These are phyloP conservation scores for Dyspetes luteomarginatus DNA, from an alignment of 2,888 invertebrate species.

Conservation along the genomic window DNA sequence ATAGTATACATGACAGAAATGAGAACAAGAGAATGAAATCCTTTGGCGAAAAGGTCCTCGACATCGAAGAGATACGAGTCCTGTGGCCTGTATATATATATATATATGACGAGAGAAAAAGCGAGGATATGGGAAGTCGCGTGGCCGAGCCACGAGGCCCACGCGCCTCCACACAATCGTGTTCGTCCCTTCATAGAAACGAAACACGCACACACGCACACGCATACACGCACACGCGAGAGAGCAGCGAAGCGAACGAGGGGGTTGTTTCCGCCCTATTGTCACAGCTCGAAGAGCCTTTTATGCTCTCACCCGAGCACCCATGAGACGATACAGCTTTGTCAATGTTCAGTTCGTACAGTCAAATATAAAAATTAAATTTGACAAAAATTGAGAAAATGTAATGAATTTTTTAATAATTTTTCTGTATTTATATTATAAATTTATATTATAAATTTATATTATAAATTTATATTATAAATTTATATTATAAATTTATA, in stretches of 20 bases:
- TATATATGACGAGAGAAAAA: slow-evolving; percentile 69
- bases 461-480: no score
- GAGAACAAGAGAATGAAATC: slow-evolving; percentile 66
- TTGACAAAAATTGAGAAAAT: background rate
- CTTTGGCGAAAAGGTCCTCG: slow-evolving; percentile 73
- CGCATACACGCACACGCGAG: slow-evolving; percentile 48
- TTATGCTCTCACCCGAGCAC: slow-evolving; percentile 67
- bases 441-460: background rate
- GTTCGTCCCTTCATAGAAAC: slow-evolving; percentile 60
- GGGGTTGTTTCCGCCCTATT: slow-evolving; percentile 73
- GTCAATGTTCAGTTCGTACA: background rate
- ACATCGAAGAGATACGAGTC: slow-evolving; percentile 64
- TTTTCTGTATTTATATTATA: background rate
- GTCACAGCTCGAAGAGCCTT: slow-evolving; percentile 67
- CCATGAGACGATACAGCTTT: slow-evolving; percentile 50
- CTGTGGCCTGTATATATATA: slow-evolving; percentile 69
- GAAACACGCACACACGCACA: slow-evolving; percentile 46
- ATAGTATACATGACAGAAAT: slow-evolving; percentile 28
- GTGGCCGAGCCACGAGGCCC: slow-evolving; percentile 63
- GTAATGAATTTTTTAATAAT: background rate
- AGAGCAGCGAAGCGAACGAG: slow-evolving; percentile 60
- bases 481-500: no score
- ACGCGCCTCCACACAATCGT: slow-evolving; percentile 65
- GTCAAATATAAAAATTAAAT: background rate
- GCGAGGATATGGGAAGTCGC: slow-evolving; percentile 69